Evolutionary conservation across 2,797 vertebrate genomes (phyloP), one percentile per base, ranked within the genome.

Genomic region (Mus minutoides): DNA sequence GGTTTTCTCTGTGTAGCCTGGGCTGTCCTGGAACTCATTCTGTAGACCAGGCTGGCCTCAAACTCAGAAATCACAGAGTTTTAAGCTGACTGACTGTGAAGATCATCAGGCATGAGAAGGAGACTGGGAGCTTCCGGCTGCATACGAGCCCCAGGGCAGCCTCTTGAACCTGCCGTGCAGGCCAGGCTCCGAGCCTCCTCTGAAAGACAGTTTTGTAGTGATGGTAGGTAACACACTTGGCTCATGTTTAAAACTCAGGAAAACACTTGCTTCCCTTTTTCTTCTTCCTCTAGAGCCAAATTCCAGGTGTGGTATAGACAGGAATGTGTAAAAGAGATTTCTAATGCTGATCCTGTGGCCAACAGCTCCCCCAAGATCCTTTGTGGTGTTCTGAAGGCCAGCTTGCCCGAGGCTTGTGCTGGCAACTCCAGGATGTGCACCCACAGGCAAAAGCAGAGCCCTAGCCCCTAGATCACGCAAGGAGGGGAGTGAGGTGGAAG

Each of bases 111-210:
- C 19, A 19, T 16, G 16, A 58, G 17, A 14, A 49, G 31, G 11
- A 71, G 54, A 21, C 46, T 37, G 16, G 76, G 75, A 13, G 43
- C 29, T 40, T 54, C 43, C 37, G 31, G 2, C n/a, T 58, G n/a
- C 17, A 0, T 2, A 0, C 14, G 13, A 69, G 6, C 26, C 9
- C 8, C 29, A 17, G 3, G 14, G 17, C 4, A 1, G 34, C 14
- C 69, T 92, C 34, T 14, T 22, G 43, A 29, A 43, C 67, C 13
- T 4, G 17, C n/a, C 31, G 8, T 10, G 52, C n/a, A 13, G 24
- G 9, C 2, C 12, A 89, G 21, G 29, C 49, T 78, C 34, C 14
- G 14, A 26, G 14, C 4, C 14, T 54, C 40, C 3, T 43, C 31
- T 26, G 4, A 31, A 43, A 85, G n/a, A 22, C 6, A 75, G 46